Evolutionary conservation across 2,888 invertebrate genomes (phyloP), one percentile per base, ranked within the genome.

Genomic region (Argynnis bischoffii): DNA sequence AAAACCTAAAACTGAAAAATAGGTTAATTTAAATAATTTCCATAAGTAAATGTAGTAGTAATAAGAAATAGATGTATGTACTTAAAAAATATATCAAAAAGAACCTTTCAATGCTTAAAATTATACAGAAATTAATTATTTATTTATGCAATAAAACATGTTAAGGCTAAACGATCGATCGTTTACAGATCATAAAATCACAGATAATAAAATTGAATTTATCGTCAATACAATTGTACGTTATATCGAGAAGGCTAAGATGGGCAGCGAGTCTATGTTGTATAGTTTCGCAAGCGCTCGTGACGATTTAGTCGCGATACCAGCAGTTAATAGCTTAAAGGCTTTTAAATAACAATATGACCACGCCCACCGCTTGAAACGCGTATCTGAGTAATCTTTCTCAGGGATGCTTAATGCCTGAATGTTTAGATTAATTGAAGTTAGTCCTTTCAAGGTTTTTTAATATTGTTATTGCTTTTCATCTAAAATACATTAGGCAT

Each of bases 261-360:
- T 74, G 71, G 71, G 59, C 74, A 74, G 50, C 35, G 47, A 55
- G 48, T 55, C 46, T 31, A 6, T 21, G 26, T 35, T 6, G 65
- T 67, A 55, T 63, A 64, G 71, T 79, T 77, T 76, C 71, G 75
- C 74, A 77, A 77, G 59, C 59, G 55, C 73, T 88, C 87, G 88
- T 88, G 87, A 86, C 85, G 87, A 86, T 87, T 79, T 75, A 74
- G 53, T 64, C 68, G 69, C 73, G 86, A 85, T 85, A 84, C 72
- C 78, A 71, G 74, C 75, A 79, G 79, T 81, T 87, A 89, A 88
- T 86, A 80, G 83, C 81, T 81, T 76, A 80, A 77, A 83, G 84
- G 87, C 86, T 86, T 88, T 87, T 88, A 86, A 88, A 86, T 85
- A 89, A 89, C 89, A 89, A 90, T 88, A 85, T 82, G 77, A 78